phyloP scores from a whole-genome alignment of 2,888 invertebrate genomes.

The Drosophila diplacantha region DNA sequence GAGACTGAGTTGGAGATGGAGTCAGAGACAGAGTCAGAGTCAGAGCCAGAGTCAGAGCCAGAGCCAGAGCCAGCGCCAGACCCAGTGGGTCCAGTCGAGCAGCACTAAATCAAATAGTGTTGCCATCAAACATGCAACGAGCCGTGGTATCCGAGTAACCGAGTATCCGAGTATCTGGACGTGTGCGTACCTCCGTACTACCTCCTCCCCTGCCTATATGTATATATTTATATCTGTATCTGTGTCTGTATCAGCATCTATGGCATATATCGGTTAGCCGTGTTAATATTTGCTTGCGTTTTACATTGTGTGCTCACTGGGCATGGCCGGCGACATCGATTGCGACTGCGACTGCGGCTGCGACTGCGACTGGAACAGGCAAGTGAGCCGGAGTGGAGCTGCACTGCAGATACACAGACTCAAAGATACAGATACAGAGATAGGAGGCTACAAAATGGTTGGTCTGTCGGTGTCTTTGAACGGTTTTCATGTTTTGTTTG shows the following conservation, averaged over 20 bases:
- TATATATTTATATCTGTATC: neutral
- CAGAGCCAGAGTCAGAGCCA: neutral
- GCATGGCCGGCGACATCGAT: constrained; percentile 42
- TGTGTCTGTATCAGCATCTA: constrained; percentile 5
- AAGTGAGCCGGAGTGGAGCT: constrained; percentile 12
- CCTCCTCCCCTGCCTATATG: neutral
- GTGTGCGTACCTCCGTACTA: constrained; percentile 18
- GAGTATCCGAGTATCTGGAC: constrained; percentile 16
- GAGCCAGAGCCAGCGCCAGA: neutral
- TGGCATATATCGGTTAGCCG: constrained; percentile 36
- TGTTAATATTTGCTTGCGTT: constrained; percentile 71
- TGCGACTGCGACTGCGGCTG: neutral
- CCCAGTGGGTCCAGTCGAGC: constrained; percentile 28
- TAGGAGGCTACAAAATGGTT: constrained; percentile 16
- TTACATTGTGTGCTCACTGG: constrained; percentile 65
- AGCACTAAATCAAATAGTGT: constrained; percentile 65
- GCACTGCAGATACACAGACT: constrained; percentile 17
- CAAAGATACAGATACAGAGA: constrained; percentile 7
- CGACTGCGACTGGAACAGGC: neutral
- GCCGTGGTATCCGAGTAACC: constrained; percentile 39
- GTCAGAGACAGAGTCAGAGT: neutral
- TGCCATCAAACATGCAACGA: constrained; percentile 65
- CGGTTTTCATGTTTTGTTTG: constrained; percentile 66
- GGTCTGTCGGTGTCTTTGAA: constrained; percentile 49
- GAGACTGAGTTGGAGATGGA: constrained; percentile 4